phyloP scores from a whole-genome alignment of 2,113 vertebrate species.

The Planiliza haematocheilus region DNA sequence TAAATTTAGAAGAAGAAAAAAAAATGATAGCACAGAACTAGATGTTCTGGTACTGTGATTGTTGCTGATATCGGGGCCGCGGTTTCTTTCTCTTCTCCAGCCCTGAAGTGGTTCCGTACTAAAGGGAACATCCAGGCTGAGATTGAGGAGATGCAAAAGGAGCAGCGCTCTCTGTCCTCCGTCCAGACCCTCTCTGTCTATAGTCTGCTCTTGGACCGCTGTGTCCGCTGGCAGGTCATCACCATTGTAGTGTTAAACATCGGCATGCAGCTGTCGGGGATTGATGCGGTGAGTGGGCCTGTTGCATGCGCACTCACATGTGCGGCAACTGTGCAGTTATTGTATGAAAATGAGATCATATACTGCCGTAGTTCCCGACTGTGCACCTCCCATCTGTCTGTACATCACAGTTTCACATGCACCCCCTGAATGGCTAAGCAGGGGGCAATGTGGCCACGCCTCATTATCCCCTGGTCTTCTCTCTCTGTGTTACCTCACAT shows the following conservation, averaged over 20 bases:
- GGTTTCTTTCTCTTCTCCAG: slow-evolving; percentile 65
- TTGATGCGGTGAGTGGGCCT: slow-evolving; percentile 86
- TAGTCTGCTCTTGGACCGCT: slow-evolving; percentile 82
- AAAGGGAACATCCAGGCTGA: slow-evolving; percentile 83
- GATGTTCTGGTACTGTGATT: not conserved
- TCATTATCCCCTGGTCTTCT: slow-evolving; percentile 68
- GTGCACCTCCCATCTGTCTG: slow-evolving; percentile 59
- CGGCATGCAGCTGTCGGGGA: slow-evolving; percentile 93
- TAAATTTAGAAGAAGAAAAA: too few species aligned
- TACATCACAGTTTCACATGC: slow-evolving; percentile 55
- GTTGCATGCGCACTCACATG: not conserved
- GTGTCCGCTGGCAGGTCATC: slow-evolving; percentile 87
- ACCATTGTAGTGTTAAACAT: slow-evolving; percentile 88
- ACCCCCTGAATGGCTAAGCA: slow-evolving; percentile 62
- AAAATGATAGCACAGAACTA: not conserved
- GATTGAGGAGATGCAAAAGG: slow-evolving; percentile 90
- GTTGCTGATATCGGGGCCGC: not conserved
- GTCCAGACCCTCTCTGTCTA: slow-evolving; percentile 80
- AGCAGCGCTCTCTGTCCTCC: slow-evolving; percentile 85
- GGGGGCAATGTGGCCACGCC: slow-evolving; percentile 59
- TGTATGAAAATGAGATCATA: slow-evolving; percentile 24
- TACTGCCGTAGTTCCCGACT: slow-evolving; percentile 50
- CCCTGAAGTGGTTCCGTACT: slow-evolving; percentile 83
- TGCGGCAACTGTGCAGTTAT: slow-evolving; percentile 46
- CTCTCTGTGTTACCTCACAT: slow-evolving; percentile 33